Conservation (phyloP, 1,140 invertebrate species). For the Drosophila rhopaloa region DNA sequence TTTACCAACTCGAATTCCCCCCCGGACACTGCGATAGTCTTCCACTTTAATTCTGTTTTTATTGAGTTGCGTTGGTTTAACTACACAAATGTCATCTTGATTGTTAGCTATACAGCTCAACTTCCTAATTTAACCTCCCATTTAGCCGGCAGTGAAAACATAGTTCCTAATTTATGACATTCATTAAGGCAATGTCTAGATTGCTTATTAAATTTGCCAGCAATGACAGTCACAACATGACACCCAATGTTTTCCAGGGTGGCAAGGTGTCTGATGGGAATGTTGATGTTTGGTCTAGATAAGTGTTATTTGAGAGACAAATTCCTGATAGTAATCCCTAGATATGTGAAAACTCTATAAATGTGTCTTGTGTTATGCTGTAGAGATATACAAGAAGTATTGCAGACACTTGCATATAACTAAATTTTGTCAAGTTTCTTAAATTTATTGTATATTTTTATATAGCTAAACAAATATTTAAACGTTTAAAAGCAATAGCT, state of each 20-base stretch:
- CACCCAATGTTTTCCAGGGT: background rate
- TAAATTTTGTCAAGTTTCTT: too few relatives aligned
- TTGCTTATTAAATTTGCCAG: conserved; percentile 32
- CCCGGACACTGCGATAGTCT: background rate
- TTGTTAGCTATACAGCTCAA: conserved; percentile 14
- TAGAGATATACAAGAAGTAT: too few relatives aligned
- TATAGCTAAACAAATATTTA: too few relatives aligned
- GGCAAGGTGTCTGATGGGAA: background rate
- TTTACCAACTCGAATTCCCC: conserved; percentile 11
- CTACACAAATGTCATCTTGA: conserved; percentile 35
- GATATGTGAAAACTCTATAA: too few relatives aligned
- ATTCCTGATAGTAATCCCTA: too few relatives aligned
- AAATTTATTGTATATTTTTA: too few relatives aligned
- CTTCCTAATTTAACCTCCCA: conserved; percentile 10
- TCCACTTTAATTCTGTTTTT: conserved; percentile 22
- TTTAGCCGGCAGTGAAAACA: conserved; percentile 6
- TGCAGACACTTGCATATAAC: too few relatives aligned
- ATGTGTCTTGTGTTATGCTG: too few relatives aligned
- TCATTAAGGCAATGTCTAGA: conserved; percentile 41
- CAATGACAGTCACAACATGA: conserved; percentile 29
- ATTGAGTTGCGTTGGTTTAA: conserved; percentile 23
- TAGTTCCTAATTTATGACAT: conserved; percentile 39
- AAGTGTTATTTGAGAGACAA: background rate
- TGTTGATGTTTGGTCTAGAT: background rate
- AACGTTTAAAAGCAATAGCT: too few relatives aligned